Base-by-base conservation (phyloP, 2,113 vertebrate genomes). In the Nibea albiflora region DNA sequence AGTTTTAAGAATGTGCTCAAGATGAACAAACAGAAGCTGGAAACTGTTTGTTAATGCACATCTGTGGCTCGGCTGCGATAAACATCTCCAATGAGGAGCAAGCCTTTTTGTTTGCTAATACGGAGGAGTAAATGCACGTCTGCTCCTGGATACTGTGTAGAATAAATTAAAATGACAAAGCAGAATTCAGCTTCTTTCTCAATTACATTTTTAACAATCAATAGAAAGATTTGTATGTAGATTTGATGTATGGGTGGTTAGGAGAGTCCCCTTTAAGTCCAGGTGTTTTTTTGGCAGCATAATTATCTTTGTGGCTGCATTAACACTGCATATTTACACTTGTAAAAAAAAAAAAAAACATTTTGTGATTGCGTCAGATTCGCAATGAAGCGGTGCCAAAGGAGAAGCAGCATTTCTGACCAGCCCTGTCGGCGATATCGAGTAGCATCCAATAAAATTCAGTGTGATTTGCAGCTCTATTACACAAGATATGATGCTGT, bases 21-120 rank as follows among this genome's bases (percentile, higher is more conserved):
- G 77, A 92, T n/a, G 56, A 87, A 64, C 78, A 88, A 90, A 87
- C 75, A 78, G 85, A 85, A 82, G 75, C 78, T 71, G 73, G 46
- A 54, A 62, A 84, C 69, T 63, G 35, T 84, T 85, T 88, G 66
- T 86, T 63, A 81, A 77, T 49, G 70, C 78, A 71, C 83, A 83
- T 83, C 78, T 88, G 85, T 72, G 68, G 78, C 69, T 78, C 67
- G 49, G 26, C 62, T 63, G 42, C 31, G 73, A 83, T 80, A 58
- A 67, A 47, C 56, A 11, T 74, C 79, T 54, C 26, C 20, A 35
- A 5, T 79, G 74, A 86, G 31, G 50, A 81, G 53, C 22, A 11
- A 5, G 26, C 20, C 11, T 46, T 60, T 85, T 68, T 83, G 35
- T 80, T 81, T 79, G 42, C 76, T 83, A 75, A 78, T 76, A 54